Conservation (phyloP, 2,888 invertebrate species). For the Nemoura dubitans region DNA sequence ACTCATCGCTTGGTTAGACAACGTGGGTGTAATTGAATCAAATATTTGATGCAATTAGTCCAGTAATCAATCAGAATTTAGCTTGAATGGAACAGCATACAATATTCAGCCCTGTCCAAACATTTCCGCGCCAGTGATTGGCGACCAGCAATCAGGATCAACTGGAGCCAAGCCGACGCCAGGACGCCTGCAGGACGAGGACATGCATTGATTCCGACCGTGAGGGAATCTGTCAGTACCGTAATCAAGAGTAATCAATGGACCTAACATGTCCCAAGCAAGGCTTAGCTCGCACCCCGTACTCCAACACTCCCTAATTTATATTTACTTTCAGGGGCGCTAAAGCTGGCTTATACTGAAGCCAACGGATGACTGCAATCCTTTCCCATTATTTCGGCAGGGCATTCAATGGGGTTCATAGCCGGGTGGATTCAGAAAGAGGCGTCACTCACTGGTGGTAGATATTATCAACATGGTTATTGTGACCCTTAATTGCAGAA, state of each 20-base stretch:
- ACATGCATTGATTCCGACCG: not conserved
- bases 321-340: not conserved
- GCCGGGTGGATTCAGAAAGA: too few relatives aligned
- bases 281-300: not conserved
- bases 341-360: not conserved
- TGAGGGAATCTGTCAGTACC: not conserved
- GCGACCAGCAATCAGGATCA: not conserved
- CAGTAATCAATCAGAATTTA: not conserved
- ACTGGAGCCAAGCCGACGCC: not conserved
- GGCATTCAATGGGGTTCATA: too few relatives aligned
- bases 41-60: constrained; percentile 7
- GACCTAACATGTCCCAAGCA: not conserved
- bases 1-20: not conserved
- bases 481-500: too few relatives aligned
- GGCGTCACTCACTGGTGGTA: too few relatives aligned
- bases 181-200: not conserved
- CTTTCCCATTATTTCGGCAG: not conserved
- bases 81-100: not conserved
- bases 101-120: not conserved
- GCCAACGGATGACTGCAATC: not conserved
- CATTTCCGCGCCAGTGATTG: not conserved
- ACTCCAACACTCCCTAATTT: not conserved
- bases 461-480: too few relatives aligned
- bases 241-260: constrained; percentile 7
- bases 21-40: not conserved